Conservation (phyloP, 1,140 invertebrate species). For the Oryctes rhinoceros region DNA sequence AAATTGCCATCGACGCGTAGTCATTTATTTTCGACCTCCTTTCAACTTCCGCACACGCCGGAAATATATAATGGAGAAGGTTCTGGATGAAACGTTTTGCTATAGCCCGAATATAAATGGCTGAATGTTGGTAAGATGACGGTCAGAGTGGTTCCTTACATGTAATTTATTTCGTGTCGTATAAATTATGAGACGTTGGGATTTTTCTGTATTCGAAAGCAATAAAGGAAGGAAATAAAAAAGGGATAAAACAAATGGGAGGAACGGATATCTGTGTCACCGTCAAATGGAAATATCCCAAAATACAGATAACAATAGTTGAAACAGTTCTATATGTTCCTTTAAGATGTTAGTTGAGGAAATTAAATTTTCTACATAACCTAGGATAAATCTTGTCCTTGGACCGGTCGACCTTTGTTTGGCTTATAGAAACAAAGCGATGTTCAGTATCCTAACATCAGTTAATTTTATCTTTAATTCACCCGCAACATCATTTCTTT, state of each 20-base stretch:
- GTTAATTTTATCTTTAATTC: too few relatives aligned
- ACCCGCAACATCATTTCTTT: too few relatives aligned
- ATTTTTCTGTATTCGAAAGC: not conserved
- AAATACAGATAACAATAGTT: too few relatives aligned
- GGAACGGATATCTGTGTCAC: not conserved
- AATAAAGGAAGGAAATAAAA: not conserved
- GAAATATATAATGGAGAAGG: constrained; percentile 18
- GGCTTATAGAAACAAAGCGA: too few relatives aligned
- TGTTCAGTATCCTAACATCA: too few relatives aligned
- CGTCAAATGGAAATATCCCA: not conserved
- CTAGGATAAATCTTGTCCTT: too few relatives aligned
- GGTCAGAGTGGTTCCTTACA: constrained; percentile 12
- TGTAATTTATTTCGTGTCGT: constrained; percentile 10
- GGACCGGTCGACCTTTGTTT: too few relatives aligned
- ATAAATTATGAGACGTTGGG: not conserved
- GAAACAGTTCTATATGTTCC: too few relatives aligned
- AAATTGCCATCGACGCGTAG: constrained; percentile 13
- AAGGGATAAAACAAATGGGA: not conserved
- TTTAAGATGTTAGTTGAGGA: too few relatives aligned
- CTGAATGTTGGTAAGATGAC: constrained; percentile 18
- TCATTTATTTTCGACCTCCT: constrained; percentile 21
- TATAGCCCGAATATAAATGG: constrained; percentile 21
- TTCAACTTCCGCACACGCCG: constrained; percentile 7
- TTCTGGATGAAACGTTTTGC: not conserved
- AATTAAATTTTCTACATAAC: too few relatives aligned